These are phyloP conservation scores for Mirza zaza DNA, from an alignment of 2,113 vertebrate genomes.

Conservation along the genomic window DNA sequence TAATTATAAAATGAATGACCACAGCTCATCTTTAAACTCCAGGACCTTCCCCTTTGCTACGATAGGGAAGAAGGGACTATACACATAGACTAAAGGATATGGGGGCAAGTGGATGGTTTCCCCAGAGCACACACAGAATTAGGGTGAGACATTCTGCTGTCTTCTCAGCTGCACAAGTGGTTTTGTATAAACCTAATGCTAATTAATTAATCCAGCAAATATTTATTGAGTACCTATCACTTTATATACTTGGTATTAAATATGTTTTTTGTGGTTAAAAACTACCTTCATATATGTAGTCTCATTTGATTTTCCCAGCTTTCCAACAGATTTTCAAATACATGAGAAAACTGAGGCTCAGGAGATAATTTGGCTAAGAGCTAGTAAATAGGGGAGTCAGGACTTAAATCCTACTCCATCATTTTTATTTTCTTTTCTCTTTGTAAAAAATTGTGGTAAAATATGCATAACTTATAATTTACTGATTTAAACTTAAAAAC, in stretches of 20 bases:
- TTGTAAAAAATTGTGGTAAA: constrained; percentile 4
- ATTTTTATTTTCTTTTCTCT: not conserved
- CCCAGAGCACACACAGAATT: not conserved
- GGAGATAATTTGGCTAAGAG: not conserved
- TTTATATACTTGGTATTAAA: not conserved
- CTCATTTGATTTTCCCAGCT: constrained; percentile 1
- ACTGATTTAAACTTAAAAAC: not conserved
- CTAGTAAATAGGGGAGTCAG: not conserved
- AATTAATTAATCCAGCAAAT: not conserved
- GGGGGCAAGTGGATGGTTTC: not conserved
- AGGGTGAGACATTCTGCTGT: not conserved
- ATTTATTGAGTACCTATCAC: not conserved
- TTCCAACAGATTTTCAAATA: not conserved
- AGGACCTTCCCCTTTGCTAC: not conserved
- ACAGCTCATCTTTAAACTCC: not conserved
- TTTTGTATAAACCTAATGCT: not conserved
- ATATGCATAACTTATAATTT: not conserved
- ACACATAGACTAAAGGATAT: not conserved
- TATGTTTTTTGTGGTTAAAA: not conserved
- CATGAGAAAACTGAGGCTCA: not conserved
- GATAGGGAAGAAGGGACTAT: not conserved
- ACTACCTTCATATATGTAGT: not conserved
- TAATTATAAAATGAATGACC: not conserved
- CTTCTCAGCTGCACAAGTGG: not conserved
- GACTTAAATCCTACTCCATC: not conserved